Conservation (phyloP, 2,797 vertebrate species). For the Schizopygopsis malacanthus region DNA sequence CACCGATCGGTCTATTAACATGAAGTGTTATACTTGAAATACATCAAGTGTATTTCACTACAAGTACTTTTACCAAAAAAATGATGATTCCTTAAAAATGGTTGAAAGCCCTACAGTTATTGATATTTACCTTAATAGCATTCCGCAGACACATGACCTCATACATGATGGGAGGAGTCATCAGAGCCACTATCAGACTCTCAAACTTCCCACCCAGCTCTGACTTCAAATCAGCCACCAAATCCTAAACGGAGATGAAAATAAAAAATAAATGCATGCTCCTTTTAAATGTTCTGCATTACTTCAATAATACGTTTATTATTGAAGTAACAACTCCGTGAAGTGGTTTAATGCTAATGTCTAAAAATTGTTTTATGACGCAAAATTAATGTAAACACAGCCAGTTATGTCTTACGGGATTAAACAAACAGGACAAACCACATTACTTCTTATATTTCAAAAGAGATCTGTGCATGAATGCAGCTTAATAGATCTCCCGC, state of each 20-base stretch:
- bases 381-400: not conserved
- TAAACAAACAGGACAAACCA: too few relatives aligned
- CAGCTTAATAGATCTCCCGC: too few relatives aligned
- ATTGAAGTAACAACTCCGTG: too few relatives aligned
- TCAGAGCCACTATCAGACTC: conserved; percentile 85
- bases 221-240: conserved; percentile 86
- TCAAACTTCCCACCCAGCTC: conserved; percentile 94
- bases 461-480: too few relatives aligned
- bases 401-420: too few relatives aligned
- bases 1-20: not conserved
- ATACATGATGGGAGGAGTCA: conserved; percentile 82
- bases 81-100: not conserved
- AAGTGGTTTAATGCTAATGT: too few relatives aligned
- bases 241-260: conserved; percentile 78
- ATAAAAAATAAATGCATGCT: not conserved
- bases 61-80: not conserved
- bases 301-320: not conserved
- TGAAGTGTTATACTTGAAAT: not conserved
- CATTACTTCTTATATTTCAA: too few relatives aligned
- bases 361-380: too few relatives aligned
- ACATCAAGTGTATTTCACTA: not conserved
- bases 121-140: conserved; percentile 86
- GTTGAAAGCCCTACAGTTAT: not conserved
- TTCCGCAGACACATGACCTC: conserved; percentile 86
- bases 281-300: not conserved